Conservation (phyloP, 2,888 invertebrate species). For the Slavum lentiscoides region DNA sequence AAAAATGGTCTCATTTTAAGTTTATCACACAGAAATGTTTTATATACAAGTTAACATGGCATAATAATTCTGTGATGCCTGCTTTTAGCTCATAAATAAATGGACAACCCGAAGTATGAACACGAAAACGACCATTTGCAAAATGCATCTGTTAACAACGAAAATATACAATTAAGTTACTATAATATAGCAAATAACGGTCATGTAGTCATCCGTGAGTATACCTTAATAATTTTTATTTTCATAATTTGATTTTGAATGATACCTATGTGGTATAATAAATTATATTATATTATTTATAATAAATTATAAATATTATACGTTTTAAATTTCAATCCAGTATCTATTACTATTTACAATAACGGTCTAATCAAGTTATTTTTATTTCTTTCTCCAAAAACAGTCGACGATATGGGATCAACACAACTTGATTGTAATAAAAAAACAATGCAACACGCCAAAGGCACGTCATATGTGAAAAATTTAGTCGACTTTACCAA, state of each 20-base stretch:
- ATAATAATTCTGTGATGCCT: no score
- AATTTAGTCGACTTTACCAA: not conserved
- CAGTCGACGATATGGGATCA: not conserved
- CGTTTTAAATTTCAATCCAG: not conserved
- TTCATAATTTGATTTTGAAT: not conserved
- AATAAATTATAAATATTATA: no score
- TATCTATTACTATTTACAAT: not conserved
- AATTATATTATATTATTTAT: no score
- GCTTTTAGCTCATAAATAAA: not conserved
- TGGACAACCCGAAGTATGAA: slow-evolving; percentile 30
- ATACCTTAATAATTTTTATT: not conserved
- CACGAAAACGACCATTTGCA: slow-evolving; percentile 2
- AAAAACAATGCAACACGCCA: not conserved
- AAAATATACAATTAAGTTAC: not conserved
- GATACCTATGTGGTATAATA: no score
- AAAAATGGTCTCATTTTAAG: no score
- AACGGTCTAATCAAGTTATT: not conserved
- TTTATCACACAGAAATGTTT: no score
- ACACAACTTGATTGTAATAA: not conserved
- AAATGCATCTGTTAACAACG: not conserved
- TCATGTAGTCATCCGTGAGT: slow-evolving; percentile 1
- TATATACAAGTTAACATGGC: no score
- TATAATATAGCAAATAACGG: not conserved
- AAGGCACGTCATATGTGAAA: not conserved
- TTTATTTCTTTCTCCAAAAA: not conserved